phyloP scores from a whole-genome alignment of 2,113 vertebrate species.

The Corynorhinus townsendii region DNA sequence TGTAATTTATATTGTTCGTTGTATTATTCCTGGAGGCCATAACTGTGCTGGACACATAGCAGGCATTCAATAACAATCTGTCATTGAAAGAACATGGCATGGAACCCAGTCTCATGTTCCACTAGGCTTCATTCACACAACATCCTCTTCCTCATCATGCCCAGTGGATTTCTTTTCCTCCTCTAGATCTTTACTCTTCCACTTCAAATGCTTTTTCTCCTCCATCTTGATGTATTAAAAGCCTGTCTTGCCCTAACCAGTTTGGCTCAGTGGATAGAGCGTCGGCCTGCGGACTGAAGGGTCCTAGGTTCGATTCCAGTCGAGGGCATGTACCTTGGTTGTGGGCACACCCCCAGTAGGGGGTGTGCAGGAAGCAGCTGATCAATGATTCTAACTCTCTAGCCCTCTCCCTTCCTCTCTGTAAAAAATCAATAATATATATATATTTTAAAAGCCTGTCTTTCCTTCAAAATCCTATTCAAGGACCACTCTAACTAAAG shows the following conservation, averaged over 20 bases:
- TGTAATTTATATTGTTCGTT: too few species aligned
- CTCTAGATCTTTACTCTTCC: neutral
- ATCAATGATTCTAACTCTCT: too few species aligned
- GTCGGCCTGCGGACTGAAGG: too few species aligned
- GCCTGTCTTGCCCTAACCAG: neutral
- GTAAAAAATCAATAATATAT: too few species aligned
- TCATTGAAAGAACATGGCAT: neutral
- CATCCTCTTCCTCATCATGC: neutral
- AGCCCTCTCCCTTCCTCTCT: too few species aligned
- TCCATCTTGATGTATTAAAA: neutral
- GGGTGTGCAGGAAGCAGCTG: too few species aligned
- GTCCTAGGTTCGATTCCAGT: too few species aligned
- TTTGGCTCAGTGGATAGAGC: too few species aligned
- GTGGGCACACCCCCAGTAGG: too few species aligned
- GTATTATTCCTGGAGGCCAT: neutral
- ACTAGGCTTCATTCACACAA: neutral
- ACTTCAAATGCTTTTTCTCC: neutral
- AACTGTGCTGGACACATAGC: neutral
- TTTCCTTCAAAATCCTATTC: neutral
- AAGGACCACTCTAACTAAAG: neutral
- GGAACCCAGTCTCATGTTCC: neutral
- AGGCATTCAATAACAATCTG: too few species aligned
- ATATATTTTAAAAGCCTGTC: neutral
- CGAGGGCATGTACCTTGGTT: too few species aligned
- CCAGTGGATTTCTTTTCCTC: neutral